A percentile compares a stretch with the other conserved stretches of the same genome.
phyloP scores from a whole-genome alignment of 2,113 vertebrate genomes.

The Pantherophis guttatus region DNA sequence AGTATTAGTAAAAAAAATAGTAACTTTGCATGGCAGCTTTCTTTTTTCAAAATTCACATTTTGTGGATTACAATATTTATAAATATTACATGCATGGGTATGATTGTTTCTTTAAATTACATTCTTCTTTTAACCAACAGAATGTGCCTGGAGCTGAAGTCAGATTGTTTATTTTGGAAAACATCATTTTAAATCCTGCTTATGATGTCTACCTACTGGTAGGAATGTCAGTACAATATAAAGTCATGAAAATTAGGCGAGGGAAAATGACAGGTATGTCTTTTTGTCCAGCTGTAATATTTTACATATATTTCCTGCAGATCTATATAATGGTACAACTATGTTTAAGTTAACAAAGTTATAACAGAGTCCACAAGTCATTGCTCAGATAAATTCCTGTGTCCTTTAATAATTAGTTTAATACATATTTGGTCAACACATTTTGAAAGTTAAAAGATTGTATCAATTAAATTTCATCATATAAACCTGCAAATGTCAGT shows the following conservation, averaged over 20 bases:
- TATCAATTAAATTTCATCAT: not conserved
- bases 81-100: not conserved
- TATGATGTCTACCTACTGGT: constrained; percentile 87
- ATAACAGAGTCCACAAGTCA: not conserved
- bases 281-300: not conserved
- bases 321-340: not conserved
- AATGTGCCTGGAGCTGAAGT: constrained; percentile 90
- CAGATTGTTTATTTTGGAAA: constrained; percentile 91
- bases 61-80: not conserved
- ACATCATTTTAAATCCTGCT: constrained; percentile 89
- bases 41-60: not conserved
- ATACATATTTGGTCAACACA: not conserved
- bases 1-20: not conserved
- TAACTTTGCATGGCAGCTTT: not conserved
- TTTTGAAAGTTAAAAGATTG: not conserved
- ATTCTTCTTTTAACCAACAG: constrained; percentile 58
- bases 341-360: not conserved
- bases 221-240: constrained; percentile 86
- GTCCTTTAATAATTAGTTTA: not conserved
- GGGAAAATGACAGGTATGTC: constrained; percentile 88
- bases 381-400: not conserved
- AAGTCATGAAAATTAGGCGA: constrained; percentile 91
- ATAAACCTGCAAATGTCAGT: not conserved
- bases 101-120: constrained; percentile 20
- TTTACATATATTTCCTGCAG: not conserved